A percentile compares a stretch with the other conserved stretches of the same genome.
phyloP scores from a whole-genome alignment of 2,113 vertebrate genomes.

The Columbina picui region DNA sequence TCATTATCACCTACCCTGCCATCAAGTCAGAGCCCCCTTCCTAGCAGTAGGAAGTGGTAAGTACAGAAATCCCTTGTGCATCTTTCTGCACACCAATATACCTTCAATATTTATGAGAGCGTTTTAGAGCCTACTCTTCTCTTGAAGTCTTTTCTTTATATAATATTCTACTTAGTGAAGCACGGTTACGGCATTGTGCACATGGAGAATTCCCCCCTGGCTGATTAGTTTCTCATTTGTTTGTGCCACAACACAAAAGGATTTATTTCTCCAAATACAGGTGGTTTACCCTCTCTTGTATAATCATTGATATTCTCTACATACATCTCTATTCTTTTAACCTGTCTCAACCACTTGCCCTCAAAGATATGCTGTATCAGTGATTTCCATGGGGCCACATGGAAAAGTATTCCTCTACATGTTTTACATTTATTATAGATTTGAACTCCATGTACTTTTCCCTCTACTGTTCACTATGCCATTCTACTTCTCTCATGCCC shows the following conservation, averaged over 20 bases:
- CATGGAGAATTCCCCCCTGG: not conserved
- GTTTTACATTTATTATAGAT: not conserved
- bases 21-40: not conserved
- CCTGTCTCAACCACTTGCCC: not conserved
- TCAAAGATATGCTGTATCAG: not conserved
- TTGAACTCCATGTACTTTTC: not conserved
- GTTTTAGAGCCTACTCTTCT: not conserved
- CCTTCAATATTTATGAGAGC: not conserved
- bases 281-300: not conserved
- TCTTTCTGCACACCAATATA: not conserved
- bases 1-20: not conserved
- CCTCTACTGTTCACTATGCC: not conserved
- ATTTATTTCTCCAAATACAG: not conserved
- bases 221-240: not conserved
- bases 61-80: not conserved
- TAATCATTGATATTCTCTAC: not conserved
- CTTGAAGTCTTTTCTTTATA: not conserved
- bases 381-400: not conserved
- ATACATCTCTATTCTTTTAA: not conserved
- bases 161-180: not conserved
- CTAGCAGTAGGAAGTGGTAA: slow-evolving; percentile 9
- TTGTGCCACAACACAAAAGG: not conserved
- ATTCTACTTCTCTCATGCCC: not conserved
- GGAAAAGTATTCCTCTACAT: not conserved
- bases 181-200: not conserved